Conservation (phyloP, 2,888 invertebrate genomes). For the Drosophila nr. perissopoda region DNA sequence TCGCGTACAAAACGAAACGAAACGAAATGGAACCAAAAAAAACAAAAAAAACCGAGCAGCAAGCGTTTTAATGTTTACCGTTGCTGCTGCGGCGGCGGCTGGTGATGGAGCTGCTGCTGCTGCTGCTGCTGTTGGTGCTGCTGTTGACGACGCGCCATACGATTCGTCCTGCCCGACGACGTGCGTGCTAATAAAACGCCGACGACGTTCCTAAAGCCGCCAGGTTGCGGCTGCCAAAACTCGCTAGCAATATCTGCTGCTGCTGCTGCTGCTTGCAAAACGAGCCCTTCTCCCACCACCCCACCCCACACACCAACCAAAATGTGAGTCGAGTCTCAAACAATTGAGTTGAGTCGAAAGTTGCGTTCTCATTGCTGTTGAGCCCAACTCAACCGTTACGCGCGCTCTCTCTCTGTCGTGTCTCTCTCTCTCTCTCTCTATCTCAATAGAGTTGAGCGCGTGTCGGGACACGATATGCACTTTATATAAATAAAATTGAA, state of each 20-base stretch:
- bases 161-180: slow-evolving; percentile 79
- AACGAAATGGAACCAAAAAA: slow-evolving; percentile 47
- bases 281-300: slow-evolving; percentile 33
- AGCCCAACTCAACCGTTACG: slow-evolving; percentile 22
- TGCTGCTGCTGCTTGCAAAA: slow-evolving; percentile 22
- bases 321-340: slow-evolving; percentile 33
- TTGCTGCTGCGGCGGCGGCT: slow-evolving; percentile 19
- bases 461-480: slow-evolving; percentile 3
- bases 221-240: slow-evolving; percentile 50
- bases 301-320: neutral
- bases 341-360: slow-evolving; percentile 17
- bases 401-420: neutral
- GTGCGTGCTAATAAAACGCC: slow-evolving; percentile 77
- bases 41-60: slow-evolving; percentile 35
- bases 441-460: neutral
- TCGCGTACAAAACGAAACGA: slow-evolving; percentile 31
- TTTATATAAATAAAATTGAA: neutral
- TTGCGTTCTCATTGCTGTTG: slow-evolving; percentile 17
- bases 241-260: slow-evolving; percentile 12
- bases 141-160: slow-evolving; percentile 62
- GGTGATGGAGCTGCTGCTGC: slow-evolving; percentile 13
- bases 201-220: slow-evolving; percentile 41
- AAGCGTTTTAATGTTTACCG: slow-evolving; percentile 33
- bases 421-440: neutral
- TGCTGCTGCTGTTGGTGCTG: slow-evolving; percentile 20